A percentile compares a stretch with the other conserved stretches of the same genome.
phyloP scores from a whole-genome alignment of 2,888 invertebrate species.

The Luffia ferchaultella region DNA sequence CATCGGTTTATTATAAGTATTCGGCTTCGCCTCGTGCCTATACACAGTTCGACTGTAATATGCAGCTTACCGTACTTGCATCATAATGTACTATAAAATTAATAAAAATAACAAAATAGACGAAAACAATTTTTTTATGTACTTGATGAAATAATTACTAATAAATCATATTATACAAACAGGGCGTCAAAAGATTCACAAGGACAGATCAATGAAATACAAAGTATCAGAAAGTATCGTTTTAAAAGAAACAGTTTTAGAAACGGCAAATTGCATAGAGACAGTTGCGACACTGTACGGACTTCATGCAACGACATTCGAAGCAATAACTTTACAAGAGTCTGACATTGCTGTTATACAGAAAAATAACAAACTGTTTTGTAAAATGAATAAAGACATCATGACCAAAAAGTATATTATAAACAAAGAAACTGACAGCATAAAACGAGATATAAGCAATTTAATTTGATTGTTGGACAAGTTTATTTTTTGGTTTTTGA shows the following conservation, averaged over 20 bases:
- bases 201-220: neutral
- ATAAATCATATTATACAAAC: constrained; percentile 1
- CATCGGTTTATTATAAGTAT: too few relatives aligned
- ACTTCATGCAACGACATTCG: constrained; percentile 23
- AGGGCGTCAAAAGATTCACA: neutral
- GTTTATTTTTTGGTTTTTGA: neutral
- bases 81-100: too few relatives aligned
- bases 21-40: too few relatives aligned
- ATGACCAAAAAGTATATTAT: neutral
- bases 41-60: too few relatives aligned
- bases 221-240: neutral
- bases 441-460: neutral
- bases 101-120: too few relatives aligned
- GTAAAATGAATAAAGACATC: neutral
- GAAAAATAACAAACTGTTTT: too few relatives aligned
- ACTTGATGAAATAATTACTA: too few relatives aligned
- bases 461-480: neutral
- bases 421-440: neutral
- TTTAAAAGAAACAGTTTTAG: neutral
- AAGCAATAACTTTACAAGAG: constrained; percentile 18
- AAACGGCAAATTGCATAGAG: constrained; percentile 18
- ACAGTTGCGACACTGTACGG: constrained; percentile 33
- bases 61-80: too few relatives aligned
- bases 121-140: too few relatives aligned
- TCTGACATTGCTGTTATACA: neutral